Percentiles rank a stretch among this genome's conserved stretches.
Conservation (phyloP, 2,113 vertebrate species). For the Rhynchomys soricoides region DNA sequence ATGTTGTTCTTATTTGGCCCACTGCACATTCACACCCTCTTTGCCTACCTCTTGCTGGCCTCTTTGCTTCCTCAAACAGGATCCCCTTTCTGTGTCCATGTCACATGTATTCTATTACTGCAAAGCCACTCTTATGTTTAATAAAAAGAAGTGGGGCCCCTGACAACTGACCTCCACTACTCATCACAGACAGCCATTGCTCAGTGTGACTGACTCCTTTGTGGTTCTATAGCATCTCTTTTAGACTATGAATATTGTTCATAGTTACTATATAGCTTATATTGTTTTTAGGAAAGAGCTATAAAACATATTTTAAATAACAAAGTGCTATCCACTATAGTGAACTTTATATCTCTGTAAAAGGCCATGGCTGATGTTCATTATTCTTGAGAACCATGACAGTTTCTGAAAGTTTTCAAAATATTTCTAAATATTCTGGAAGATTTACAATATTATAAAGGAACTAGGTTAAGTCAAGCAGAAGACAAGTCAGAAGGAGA, state of each 20-base stretch:
- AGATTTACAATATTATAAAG: too few relatives aligned
- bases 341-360: conserved; percentile 1
- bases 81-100: not conserved
- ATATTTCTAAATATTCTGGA: not conserved
- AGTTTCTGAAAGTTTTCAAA: conserved; percentile 19
- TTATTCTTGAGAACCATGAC: not conserved
- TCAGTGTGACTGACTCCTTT: not conserved
- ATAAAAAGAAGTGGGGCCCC: not conserved
- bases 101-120: not conserved
- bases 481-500: not conserved
- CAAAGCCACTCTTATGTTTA: not conserved
- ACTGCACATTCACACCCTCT: not conserved
- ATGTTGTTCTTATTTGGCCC: not conserved
- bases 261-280: not conserved
- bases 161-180: not conserved
- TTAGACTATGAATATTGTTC: not conserved
- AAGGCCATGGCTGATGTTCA: not conserved
- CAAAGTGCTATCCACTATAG: not conserved
- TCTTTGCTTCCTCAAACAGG: not conserved
- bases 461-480: too few relatives aligned
- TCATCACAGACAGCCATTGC: not conserved
- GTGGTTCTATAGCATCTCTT: not conserved
- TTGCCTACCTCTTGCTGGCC: not conserved
- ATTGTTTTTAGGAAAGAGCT: not conserved
- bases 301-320: conserved; percentile 3